Conservation (phyloP, 1,140 invertebrate genomes). For the Lethrus apterus region DNA sequence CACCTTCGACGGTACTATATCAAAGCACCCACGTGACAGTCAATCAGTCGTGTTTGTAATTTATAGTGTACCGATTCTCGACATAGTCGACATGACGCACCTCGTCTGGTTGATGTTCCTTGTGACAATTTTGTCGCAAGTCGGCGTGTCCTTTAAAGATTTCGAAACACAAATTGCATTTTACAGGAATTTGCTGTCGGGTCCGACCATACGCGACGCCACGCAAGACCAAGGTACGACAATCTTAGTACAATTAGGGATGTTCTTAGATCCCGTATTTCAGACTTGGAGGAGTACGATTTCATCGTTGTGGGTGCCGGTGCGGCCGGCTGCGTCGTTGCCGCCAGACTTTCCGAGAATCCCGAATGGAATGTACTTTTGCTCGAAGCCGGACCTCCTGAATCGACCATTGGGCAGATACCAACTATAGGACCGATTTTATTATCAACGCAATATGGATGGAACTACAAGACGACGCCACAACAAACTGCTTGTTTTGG, state of each 20-base stretch:
- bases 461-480: constrained; percentile 4
- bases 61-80: no score
- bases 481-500: constrained; percentile 1
- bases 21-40: no score
- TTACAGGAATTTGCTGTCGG: background rate
- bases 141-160: no score
- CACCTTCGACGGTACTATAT: no score
- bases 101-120: no score
- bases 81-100: no score
- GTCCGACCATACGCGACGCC: background rate
- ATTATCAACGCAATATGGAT: background rate
- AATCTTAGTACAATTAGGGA: background rate
- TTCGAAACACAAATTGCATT: no score
- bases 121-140: no score
- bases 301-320: constrained; percentile 6
- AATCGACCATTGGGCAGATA: background rate
- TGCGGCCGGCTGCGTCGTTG: background rate
- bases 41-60: no score
- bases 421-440: background rate
- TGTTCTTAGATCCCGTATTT: background rate
- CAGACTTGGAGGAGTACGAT: constrained; percentile 6
- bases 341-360: constrained; percentile 6
- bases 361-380: background rate
- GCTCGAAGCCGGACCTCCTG: constrained; percentile 1
- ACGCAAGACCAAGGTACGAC: constrained; percentile 1